phyloP scores from a whole-genome alignment of 2,888 invertebrate species.

The Ctena decussata region DNA sequence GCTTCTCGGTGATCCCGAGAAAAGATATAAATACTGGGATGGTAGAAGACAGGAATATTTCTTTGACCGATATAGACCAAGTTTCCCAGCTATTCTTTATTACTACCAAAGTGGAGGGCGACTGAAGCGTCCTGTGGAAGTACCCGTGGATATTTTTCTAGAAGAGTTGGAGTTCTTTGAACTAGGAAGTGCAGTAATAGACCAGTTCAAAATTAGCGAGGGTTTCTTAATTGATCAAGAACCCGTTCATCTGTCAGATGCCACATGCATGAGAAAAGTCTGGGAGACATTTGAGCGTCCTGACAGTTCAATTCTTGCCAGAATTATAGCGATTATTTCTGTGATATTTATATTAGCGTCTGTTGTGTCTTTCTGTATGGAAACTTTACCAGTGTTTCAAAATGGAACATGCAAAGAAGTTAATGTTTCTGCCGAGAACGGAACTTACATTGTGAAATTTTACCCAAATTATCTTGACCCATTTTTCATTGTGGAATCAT shows the following conservation, averaged over 20 bases:
- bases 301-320: constrained; percentile 86
- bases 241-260: constrained; percentile 55
- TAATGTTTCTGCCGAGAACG: constrained; percentile 49
- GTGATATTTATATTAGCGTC: constrained; percentile 87
- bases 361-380: constrained; percentile 87
- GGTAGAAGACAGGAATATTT: constrained; percentile 82
- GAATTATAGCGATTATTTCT: constrained; percentile 86
- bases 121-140: constrained; percentile 87
- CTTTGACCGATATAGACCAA: constrained; percentile 85
- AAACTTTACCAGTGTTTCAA: constrained; percentile 87
- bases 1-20: constrained; percentile 82
- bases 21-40: constrained; percentile 83
- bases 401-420: constrained; percentile 76
- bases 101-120: constrained; percentile 87
- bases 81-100: constrained; percentile 85
- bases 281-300: constrained; percentile 88
- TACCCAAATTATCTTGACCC: constrained; percentile 77
- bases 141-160: constrained; percentile 87
- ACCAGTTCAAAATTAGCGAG: constrained; percentile 86
- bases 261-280: constrained; percentile 75
- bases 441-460: constrained; percentile 20
- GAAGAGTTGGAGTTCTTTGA: constrained; percentile 87
- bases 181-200: constrained; percentile 86
- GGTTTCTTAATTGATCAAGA: constrained; percentile 85
- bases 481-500: constrained; percentile 84